Evolutionary conservation across 2,797 vertebrate genomes (phyloP), one percentile per base, ranked within the genome.

Genomic region (Brachyrhaphis roseni): DNA sequence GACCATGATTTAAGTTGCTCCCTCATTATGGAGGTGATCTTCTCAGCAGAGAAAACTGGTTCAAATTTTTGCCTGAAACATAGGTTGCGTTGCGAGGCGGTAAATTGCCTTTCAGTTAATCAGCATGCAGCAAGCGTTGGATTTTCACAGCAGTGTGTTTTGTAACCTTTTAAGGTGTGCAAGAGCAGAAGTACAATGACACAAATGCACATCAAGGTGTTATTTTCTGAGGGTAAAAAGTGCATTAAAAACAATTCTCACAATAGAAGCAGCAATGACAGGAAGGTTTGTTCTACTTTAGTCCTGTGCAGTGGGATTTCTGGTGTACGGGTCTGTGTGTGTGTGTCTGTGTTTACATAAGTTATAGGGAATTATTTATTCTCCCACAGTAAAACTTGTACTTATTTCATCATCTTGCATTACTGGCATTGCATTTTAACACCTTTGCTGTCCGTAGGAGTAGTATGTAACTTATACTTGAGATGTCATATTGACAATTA

Each of bases 71-170:
- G 45, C 73, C 72, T 53, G 39, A 78, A 86, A 78, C 62, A 12
- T 66, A 49, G 26, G 34, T 81, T 78, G 74, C 8, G 26, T 28
- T 46, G 26, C n/a, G 23, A 28, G 34, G 51, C 51, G 80, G 47
- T 83, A 86, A 88, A 66, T 39, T 36, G 72, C 74, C 77, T 82
- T 64, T 86, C 68, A 62, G 72, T 75, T 86, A 81, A 89, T 88
- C 79, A 83, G 71, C 1, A 23, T 11, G 62, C 53, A 77, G 78
- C 31, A 34, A 47, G 57, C 86, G 66, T 81, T 84, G 75, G 39
- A 4, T 77, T 79, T n/a, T 77, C 78, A 55, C 1, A 16, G 49
- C 72, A 78, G 15, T 77, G 34, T 64, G 59, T 72, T 83, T 53
- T 55, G 31, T 75, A 49, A 80, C n/a, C 47, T 41, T 78, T 62